phyloP scores from a whole-genome alignment of 2,797 vertebrate genomes.

The Molossus alvarezi region DNA sequence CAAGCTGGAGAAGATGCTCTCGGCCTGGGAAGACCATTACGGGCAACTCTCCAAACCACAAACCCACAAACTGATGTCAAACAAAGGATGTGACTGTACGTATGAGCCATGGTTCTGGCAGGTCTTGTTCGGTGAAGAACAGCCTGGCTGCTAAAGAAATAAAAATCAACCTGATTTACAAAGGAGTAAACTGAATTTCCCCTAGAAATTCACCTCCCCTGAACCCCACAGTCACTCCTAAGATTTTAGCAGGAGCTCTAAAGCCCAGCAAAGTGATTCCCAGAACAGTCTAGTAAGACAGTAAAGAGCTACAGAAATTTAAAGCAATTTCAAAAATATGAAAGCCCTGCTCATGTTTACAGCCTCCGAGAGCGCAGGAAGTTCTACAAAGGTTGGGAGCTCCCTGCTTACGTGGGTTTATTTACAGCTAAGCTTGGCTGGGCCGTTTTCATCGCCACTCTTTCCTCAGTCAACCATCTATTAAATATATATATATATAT shows the following conservation, averaged over 20 bases:
- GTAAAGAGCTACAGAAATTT: conserved; percentile 52
- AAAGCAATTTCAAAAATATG: conserved; percentile 65
- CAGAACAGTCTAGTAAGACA: conserved; percentile 62
- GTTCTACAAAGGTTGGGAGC: background rate
- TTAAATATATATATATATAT: background rate
- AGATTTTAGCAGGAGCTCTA: conserved; percentile 68
- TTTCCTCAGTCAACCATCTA: background rate
- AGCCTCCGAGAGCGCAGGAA: background rate
- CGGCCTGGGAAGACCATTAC: conserved; percentile 73
- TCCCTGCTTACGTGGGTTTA: background rate
- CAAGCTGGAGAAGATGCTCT: background rate
- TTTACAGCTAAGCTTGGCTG: conserved; percentile 43
- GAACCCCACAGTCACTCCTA: background rate
- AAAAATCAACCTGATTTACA: conserved; percentile 56
- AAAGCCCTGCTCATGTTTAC: conserved; percentile 35
- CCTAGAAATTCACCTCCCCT: background rate
- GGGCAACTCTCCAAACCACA: conserved; percentile 81
- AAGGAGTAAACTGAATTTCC: conserved; percentile 27
- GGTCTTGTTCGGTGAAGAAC: conserved; percentile 51
- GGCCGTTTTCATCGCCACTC: background rate
- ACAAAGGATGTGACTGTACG: conserved; percentile 77
- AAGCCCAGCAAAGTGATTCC: conserved; percentile 63
- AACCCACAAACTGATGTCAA: conserved; percentile 76
- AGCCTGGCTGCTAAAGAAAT: conserved; percentile 58
- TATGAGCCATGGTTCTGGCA: conserved; percentile 62